Evolutionary conservation across 53 echinoderm and acorn worm genomes (phyloP), one percentile per base, ranked within the genome.

Genomic region (Temnopleurus reevesii): DNA sequence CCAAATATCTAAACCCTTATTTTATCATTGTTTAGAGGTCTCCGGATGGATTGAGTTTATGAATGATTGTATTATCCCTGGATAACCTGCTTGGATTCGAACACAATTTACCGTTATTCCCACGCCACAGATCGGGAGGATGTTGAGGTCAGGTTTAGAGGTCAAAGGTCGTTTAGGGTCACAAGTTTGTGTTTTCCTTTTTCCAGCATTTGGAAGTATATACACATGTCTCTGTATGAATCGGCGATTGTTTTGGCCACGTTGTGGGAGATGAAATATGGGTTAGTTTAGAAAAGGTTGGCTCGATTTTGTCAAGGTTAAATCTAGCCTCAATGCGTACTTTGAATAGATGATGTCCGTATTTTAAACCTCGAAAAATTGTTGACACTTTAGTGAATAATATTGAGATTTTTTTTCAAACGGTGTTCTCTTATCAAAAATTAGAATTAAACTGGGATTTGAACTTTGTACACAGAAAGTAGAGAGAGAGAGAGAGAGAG

Each of bases 181-280:
- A 41, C 71, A 41, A 71, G 71, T 18, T 18, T 41, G 41, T 38
- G 71, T 71, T 41, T 71, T n/a, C n/a, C n/a, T 34, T 65, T 65
- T 38, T 41, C 71, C 19, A n/a, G n/a, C 71, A 23, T 71, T 1
- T 8, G 71, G 71, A 71, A 71, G 71, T 6, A 21, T 41, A 71
- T 13, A n/a, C 36, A 23, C n/a, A 71, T 41, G 49, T 12, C n/a
- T n/a, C n/a, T 49, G 15, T 49, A 49, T 49, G 41, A 71, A 71
- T 41, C 71, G 71, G n/a, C 7, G 71, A 71, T 71, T 71, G 71
- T 71, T 71, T 71, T 71, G 71, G n/a, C n/a, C n/a, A 38, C 36
- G 41, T 41, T 41, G n/a, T n/a, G 21, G n/a, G 41, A 38, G 15
- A 8, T 33, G 31, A 31, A 17, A 33, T 27, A 36, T 66, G 19